phyloP scores from a whole-genome alignment of 2,888 invertebrate species.

The Dasysyrphus tricinctus region DNA sequence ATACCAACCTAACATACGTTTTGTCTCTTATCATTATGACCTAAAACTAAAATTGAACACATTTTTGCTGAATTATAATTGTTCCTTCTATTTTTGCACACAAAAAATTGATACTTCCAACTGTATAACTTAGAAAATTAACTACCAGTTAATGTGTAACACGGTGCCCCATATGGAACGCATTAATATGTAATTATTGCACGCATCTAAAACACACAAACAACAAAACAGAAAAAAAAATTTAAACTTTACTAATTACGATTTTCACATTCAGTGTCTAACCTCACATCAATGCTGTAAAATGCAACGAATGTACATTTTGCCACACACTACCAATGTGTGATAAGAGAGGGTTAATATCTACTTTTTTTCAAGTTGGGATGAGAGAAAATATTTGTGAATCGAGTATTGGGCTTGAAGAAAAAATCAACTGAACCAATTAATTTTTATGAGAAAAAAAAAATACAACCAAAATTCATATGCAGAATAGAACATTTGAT shows the following conservation, averaged over 20 bases:
- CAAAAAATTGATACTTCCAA: constrained; percentile 26
- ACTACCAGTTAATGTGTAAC: constrained; percentile 46
- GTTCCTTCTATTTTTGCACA: neutral
- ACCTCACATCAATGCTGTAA: constrained; percentile 19
- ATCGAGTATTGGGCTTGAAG: neutral
- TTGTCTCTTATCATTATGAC: constrained; percentile 67
- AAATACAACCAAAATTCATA: neutral
- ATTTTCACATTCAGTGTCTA: constrained; percentile 44
- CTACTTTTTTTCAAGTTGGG: neutral
- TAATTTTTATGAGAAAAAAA: neutral
- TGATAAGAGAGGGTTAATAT: constrained; percentile 5
- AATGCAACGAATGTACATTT: neutral
- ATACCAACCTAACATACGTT: neutral
- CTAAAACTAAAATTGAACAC: constrained; percentile 70
- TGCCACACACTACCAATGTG: neutral
- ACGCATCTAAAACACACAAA: constrained; percentile 60
- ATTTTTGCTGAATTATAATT: constrained; percentile 41
- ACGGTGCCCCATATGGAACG: constrained; percentile 35
- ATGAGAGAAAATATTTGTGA: neutral
- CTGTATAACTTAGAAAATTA: constrained; percentile 51
- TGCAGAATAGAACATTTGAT: neutral
- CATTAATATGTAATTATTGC: constrained; percentile 52
- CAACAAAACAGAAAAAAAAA: neutral
- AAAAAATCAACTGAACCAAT: neutral
- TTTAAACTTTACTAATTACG: constrained; percentile 60